Conservation (phyloP, 2,888 invertebrate genomes). For the Altica lythri region DNA sequence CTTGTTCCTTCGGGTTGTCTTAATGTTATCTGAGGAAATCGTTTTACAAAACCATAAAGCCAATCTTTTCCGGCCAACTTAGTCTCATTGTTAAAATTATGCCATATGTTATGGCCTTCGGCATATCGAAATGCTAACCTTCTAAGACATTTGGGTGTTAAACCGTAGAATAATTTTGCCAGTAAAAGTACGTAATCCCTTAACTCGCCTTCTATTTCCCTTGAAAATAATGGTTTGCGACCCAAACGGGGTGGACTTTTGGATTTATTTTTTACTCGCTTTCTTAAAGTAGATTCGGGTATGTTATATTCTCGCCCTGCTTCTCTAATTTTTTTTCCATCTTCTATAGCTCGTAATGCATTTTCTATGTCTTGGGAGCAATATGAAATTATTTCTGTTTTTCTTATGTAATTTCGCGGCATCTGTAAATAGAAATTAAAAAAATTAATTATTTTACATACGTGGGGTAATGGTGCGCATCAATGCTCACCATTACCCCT, state of each 20-base stretch:
- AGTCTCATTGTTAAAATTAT: neutral
- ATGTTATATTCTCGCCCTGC: no score
- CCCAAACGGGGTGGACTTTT: no score
- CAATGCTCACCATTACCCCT: neutral
- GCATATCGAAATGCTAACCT: conserved; percentile 33
- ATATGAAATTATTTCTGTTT: neutral
- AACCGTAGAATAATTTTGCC: neutral
- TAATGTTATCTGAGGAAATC: no score
- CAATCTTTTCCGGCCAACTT: neutral
- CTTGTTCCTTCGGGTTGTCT: no score
- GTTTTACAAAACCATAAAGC: no score
- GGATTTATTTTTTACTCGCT: no score
- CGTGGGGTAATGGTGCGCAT: neutral
- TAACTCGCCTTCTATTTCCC: neutral
- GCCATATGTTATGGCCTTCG: conserved; percentile 17
- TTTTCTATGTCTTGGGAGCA: neutral
- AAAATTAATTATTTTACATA: no score
- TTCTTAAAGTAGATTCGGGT: no score
- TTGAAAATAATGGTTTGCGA: neutral
- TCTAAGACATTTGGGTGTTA: conserved; percentile 3
- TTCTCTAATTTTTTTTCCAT: neutral
- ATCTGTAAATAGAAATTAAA: neutral
- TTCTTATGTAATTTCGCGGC: neutral
- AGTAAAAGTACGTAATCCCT: conserved; percentile 22
- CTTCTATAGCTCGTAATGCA: neutral